Percentiles rank a stretch among this genome's conserved stretches.
phyloP scores from a whole-genome alignment of 1,140 invertebrate genomes.

The Drosophila virilis region DNA sequence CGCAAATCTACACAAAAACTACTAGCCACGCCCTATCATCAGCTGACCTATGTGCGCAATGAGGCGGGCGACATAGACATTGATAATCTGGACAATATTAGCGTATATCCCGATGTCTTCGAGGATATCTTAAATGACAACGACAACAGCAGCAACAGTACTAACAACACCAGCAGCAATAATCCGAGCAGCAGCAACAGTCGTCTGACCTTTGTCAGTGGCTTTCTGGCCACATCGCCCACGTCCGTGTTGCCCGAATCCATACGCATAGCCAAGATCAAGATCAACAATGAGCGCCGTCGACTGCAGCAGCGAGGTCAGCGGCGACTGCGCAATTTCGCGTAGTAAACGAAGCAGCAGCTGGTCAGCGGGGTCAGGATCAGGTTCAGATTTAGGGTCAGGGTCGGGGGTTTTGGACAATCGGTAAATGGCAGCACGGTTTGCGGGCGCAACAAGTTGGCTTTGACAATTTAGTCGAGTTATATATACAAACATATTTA shows the following conservation, averaged over 20 bases:
- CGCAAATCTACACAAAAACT: constrained; percentile 71
- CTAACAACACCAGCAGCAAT: constrained; percentile 20
- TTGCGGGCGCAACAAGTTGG: constrained; percentile 2
- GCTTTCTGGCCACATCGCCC: constrained; percentile 74
- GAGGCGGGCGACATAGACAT: constrained; percentile 78
- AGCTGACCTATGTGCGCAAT: constrained; percentile 75
- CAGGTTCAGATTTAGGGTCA: no score
- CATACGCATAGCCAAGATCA: constrained; percentile 73
- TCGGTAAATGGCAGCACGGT: constrained; percentile 18
- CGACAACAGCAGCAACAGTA: constrained; percentile 19
- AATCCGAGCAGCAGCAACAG: constrained; percentile 48
- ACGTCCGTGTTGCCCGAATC: constrained; percentile 73
- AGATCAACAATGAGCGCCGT: constrained; percentile 69
- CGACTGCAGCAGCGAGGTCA: constrained; percentile 45
- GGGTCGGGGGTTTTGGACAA: constrained; percentile 9
- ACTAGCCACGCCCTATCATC: constrained; percentile 74
- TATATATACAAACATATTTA: constrained; percentile 10
- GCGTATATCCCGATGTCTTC: constrained; percentile 73
- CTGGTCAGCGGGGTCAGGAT: background rate
- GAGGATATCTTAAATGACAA: constrained; percentile 49
- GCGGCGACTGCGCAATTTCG: constrained; percentile 47
- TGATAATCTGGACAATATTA: constrained; percentile 80
- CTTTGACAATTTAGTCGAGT: constrained; percentile 10
- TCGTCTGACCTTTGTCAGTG: constrained; percentile 67
- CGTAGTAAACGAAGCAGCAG: constrained; percentile 51